phyloP scores from a whole-genome alignment of 2,888 invertebrate genomes.

The Zygogramma bicolorata region DNA sequence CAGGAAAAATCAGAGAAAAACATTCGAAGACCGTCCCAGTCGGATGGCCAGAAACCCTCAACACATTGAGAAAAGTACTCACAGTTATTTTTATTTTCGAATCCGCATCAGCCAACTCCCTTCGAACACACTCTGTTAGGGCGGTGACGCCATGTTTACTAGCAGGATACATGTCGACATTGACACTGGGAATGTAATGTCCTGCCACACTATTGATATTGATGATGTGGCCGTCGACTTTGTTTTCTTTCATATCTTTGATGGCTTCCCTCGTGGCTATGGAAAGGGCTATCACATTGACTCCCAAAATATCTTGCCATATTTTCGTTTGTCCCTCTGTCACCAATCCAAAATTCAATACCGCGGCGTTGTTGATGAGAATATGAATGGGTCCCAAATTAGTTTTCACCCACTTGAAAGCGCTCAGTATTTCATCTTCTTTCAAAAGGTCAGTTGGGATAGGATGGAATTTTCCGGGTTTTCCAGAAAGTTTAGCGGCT shows the following conservation, averaged over 20 bases:
- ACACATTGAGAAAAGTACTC: background rate
- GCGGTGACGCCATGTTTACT: slow-evolving; percentile 49
- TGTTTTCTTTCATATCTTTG: slow-evolving; percentile 26
- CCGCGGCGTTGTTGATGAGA: slow-evolving; percentile 64
- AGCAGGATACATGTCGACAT: slow-evolving; percentile 40
- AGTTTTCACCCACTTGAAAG: slow-evolving; percentile 58
- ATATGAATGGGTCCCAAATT: slow-evolving; percentile 61
- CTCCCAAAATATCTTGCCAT: slow-evolving; percentile 41
- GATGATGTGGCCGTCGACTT: slow-evolving; percentile 28
- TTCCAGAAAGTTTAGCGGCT: slow-evolving; percentile 36
- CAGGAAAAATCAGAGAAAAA: too few species aligned
- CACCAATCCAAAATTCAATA: slow-evolving; percentile 40
- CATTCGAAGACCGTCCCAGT: too few species aligned
- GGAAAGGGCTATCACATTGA: slow-evolving; percentile 38
- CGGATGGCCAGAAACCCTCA: too few species aligned
- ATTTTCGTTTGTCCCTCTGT: slow-evolving; percentile 46
- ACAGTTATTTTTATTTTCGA: slow-evolving; percentile 50
- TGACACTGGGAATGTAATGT: background rate
- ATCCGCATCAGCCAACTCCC: slow-evolving; percentile 35
- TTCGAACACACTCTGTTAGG: slow-evolving; percentile 44
- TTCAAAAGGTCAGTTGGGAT: slow-evolving; percentile 60
- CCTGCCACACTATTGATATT: slow-evolving; percentile 31
- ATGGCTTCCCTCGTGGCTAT: slow-evolving; percentile 53
- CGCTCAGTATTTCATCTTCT: slow-evolving; percentile 57
- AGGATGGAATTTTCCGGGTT: slow-evolving; percentile 58